A percentile compares a stretch with the other conserved stretches of the same genome.
These are phyloP conservation scores for Onthophagus sagittarius DNA, from an alignment of 2,888 invertebrate species.

Conservation along the genomic window DNA sequence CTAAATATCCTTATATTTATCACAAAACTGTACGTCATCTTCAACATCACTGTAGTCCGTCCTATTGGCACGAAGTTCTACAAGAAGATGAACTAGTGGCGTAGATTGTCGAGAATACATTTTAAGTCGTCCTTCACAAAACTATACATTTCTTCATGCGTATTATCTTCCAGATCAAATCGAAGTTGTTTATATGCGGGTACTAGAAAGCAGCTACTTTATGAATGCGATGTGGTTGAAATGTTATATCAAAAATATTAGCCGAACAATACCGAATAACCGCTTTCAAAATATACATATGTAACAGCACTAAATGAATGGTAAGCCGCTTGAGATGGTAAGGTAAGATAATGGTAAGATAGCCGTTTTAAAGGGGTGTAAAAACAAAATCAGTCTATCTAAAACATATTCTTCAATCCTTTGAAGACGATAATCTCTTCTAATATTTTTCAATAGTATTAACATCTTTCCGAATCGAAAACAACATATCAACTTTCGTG, in stretches of 20 bases:
- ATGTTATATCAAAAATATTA: slow-evolving; percentile 1
- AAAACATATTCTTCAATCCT: slow-evolving; percentile 1
- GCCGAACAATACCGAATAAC: background rate
- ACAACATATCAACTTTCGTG: slow-evolving; percentile 5
- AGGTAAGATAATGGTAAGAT: background rate
- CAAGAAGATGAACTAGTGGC: no score
- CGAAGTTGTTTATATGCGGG: slow-evolving; percentile 8
- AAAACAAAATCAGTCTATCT: slow-evolving; percentile 4
- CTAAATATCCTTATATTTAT: no score
- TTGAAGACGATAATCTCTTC: slow-evolving; percentile 9
- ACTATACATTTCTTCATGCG: background rate
- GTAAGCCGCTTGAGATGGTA: background rate
- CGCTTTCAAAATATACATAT: background rate
- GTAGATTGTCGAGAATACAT: slow-evolving; percentile 1
- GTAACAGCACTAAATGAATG: slow-evolving; percentile 5
- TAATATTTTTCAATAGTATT: slow-evolving; percentile 2
- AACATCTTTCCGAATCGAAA: slow-evolving; percentile 7
- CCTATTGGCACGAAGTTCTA: no score
- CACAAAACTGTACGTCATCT: no score
- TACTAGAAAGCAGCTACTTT: slow-evolving; percentile 1
- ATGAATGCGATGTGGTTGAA: slow-evolving; percentile 4
- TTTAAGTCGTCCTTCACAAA: slow-evolving; percentile 6
- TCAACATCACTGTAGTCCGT: no score
- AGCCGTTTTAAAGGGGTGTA: slow-evolving; percentile 10
- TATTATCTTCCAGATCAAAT: slow-evolving; percentile 2